Evolutionary conservation across 1,140 invertebrate genomes (phyloP).

Genomic region (Homarus americanus): DNA sequence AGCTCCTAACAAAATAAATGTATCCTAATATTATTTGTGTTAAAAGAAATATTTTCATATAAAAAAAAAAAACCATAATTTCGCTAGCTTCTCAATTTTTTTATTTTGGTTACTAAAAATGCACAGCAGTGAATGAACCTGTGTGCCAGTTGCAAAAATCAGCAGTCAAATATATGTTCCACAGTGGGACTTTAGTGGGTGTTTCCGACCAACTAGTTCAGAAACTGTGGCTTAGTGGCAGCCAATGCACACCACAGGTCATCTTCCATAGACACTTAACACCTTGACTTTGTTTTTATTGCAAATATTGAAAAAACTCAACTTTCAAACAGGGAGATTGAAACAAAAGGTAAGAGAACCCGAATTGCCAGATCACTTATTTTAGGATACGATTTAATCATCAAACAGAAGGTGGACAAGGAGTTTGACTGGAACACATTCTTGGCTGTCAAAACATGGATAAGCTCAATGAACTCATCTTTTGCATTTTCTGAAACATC

Average conservation of each 20-base stretch:
- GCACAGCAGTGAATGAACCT: no score
- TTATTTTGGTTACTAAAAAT: no score
- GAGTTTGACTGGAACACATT: slow-evolving; percentile 57
- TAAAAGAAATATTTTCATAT: no score
- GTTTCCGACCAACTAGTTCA: no score
- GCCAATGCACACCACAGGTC: neutral
- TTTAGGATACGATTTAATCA: slow-evolving; percentile 30
- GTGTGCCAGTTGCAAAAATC: no score
- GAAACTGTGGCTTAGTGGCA: slow-evolving; percentile 26
- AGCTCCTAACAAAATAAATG: no score
- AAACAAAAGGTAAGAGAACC: slow-evolving; percentile 53
- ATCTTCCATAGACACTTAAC: neutral
- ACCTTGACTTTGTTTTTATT: slow-evolving; percentile 55
- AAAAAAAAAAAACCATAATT: no score
- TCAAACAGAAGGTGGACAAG: slow-evolving; percentile 27
- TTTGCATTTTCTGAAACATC: slow-evolving; percentile 39
- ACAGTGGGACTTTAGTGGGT: no score
- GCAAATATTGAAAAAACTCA: slow-evolving; percentile 26
- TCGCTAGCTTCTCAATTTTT: no score
- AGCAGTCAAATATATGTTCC: no score
- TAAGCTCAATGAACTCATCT: slow-evolving; percentile 54
- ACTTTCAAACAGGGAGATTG: slow-evolving; percentile 41
- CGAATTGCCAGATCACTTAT: slow-evolving; percentile 20
- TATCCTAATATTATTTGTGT: no score
- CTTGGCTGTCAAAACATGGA: slow-evolving; percentile 28